A percentile compares a stretch with the other conserved stretches of the same genome.
phyloP scores from a whole-genome alignment of 1,140 invertebrate species.

The Pemphigus obesinymphae region DNA sequence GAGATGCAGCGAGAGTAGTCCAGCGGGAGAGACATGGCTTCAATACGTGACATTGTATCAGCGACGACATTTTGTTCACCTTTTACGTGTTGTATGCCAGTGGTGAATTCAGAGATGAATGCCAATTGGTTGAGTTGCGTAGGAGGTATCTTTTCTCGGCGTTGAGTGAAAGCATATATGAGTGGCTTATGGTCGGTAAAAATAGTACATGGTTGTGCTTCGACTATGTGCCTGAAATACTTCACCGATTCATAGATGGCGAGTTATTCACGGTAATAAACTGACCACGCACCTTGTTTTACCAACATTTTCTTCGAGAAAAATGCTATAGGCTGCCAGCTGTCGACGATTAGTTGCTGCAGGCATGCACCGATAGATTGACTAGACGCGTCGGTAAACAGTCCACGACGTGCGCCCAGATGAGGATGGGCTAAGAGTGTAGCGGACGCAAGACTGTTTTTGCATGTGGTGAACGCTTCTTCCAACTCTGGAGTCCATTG shows the following conservation, averaged over 20 bases:
- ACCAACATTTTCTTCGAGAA: slow-evolving; percentile 46
- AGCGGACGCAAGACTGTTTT: slow-evolving; percentile 42
- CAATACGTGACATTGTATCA: slow-evolving; percentile 48
- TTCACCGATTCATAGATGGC: slow-evolving; percentile 49
- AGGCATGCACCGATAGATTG: slow-evolving; percentile 45
- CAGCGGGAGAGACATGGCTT: slow-evolving; percentile 39
- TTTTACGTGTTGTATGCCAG: slow-evolving; percentile 49
- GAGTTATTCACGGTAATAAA: slow-evolving; percentile 53
- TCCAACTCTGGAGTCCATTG: slow-evolving; percentile 35
- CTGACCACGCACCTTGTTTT: slow-evolving; percentile 43
- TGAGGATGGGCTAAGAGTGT: slow-evolving; percentile 41
- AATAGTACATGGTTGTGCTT: slow-evolving; percentile 50
- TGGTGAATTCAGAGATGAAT: slow-evolving; percentile 47
- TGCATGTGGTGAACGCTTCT: slow-evolving; percentile 45
- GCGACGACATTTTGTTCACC: slow-evolving; percentile 49
- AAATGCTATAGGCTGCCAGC: slow-evolving; percentile 44
- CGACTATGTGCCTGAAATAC: slow-evolving; percentile 50
- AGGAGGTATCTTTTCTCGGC: slow-evolving; percentile 47
- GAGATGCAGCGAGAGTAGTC: too few species aligned
- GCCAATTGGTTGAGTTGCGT: slow-evolving; percentile 39
- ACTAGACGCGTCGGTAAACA: slow-evolving; percentile 46
- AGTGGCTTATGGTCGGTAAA: too few species aligned
- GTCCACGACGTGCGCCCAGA: too few species aligned
- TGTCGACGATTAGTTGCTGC: slow-evolving; percentile 45
- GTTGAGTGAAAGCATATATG: slow-evolving; percentile 48